Evolutionary conservation across 2,797 vertebrate species (phyloP), one percentile per base, ranked within the genome.

Genomic region (Antennarius maculatus): DNA sequence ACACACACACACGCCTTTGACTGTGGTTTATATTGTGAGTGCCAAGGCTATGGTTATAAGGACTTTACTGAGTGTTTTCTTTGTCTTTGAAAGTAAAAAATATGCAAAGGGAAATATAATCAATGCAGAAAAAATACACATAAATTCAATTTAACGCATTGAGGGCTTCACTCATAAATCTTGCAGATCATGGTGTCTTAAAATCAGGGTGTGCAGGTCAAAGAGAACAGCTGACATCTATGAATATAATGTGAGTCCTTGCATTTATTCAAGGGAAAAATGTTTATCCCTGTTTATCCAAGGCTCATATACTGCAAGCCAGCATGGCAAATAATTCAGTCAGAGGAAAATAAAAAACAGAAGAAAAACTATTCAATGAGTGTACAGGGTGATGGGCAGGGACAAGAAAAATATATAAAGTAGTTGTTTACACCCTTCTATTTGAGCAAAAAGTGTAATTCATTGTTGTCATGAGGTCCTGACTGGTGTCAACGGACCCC

Each of bases 251-350:
- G 49, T 55, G 66, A 80, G 74, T 80, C 79, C 69, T 74, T 34
- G 51, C 68, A 47, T 88, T 84, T 82, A 77, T 70, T 84, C 79
- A 72, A 71, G 79, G 73, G 68, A 56, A 65, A 86, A 84, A 81
- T 82, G 61, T 76, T 83, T 68, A 80, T 79, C 62, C 77, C 65
- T 70, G 71, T 74, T 75, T 82, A 81, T 88, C 77, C 71, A 79
- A 70, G 78, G 70, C 57, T 83, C 54, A 62, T 62, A 67, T 70
- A 73, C 69, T 62, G 47, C 90, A 90, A 91, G 79, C 79, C 55
- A 17, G 81, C 86, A 81, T 89, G 89, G 92, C 84, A 83, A 91
- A 91, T 84, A 83, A 67, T 59, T 71, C 70, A 81, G 74, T 79
- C 51, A 23, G 31, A 73, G 54, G 50, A 64, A 70, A 82, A 75